Conservation (phyloP, 2,797 vertebrate genomes). For the Cyprinella venusta region DNA sequence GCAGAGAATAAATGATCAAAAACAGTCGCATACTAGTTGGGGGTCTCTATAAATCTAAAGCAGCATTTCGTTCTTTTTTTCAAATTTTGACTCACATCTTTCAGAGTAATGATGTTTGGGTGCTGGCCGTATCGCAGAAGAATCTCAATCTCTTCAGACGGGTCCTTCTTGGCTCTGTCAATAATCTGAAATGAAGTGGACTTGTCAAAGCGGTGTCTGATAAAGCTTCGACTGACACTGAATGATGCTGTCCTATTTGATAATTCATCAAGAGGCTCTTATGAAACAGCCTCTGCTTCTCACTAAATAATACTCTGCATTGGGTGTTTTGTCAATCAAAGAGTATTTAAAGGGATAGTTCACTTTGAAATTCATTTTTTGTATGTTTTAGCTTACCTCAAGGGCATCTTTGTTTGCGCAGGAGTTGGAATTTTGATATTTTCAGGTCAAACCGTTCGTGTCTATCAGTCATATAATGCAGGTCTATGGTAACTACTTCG, state of each 20-base stretch:
- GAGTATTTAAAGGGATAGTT: not conserved
- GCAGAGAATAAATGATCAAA: not conserved
- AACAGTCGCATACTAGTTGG: not conserved
- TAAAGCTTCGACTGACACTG: constrained; percentile 12
- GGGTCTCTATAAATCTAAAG: not conserved
- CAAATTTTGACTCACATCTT: constrained; percentile 84
- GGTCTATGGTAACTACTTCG: too few species aligned
- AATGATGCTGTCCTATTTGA: not conserved
- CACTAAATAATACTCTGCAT: not conserved
- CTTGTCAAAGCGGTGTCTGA: constrained; percentile 10
- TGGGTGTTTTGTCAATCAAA: constrained; percentile 1
- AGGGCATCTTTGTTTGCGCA: too few species aligned
- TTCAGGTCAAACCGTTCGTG: too few species aligned
- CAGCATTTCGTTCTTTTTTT: constrained; percentile 1
- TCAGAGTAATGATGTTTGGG: constrained; percentile 93
- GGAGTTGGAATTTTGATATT: too few species aligned
- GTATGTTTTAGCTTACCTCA: too few species aligned
- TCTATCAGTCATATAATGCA: too few species aligned
- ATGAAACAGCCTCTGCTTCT: constrained; percentile 9
- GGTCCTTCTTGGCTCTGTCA: constrained; percentile 89
- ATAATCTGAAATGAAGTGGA: constrained; percentile 83
- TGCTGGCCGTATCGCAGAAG: constrained; percentile 95
- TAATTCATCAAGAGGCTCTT: constrained; percentile 7
- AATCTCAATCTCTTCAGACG: constrained; percentile 97
- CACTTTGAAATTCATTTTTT: too few species aligned